A percentile compares a stretch with the other conserved stretches of the same genome.
Conservation (phyloP, 2,113 vertebrate species). For the Pangasianodon hypophthalmus region DNA sequence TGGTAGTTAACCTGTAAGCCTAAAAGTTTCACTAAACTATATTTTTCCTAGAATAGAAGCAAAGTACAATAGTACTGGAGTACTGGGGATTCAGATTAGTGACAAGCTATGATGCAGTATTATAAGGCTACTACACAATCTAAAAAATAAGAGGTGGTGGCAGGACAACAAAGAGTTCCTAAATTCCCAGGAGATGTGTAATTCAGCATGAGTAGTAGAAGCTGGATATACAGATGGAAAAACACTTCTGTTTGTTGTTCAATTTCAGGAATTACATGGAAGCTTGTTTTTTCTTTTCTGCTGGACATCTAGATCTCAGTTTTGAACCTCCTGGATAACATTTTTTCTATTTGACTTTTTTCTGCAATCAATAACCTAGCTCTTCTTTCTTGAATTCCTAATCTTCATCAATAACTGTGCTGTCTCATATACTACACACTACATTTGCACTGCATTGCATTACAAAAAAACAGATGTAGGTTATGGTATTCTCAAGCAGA, state of each 20-base stretch:
- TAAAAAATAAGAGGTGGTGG: too few relatives aligned
- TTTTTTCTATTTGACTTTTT: too few relatives aligned
- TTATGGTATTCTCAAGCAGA: background rate
- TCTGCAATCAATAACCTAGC: background rate
- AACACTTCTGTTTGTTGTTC: background rate
- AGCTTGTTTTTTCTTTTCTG: background rate
- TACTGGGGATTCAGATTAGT: too few relatives aligned
- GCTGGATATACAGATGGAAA: background rate
- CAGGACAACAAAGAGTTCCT: background rate
- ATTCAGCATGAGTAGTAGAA: too few relatives aligned
- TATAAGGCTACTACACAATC: too few relatives aligned
- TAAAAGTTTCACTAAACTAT: background rate
- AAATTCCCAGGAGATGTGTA: background rate
- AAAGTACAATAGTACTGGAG: background rate
- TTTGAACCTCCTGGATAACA: too few relatives aligned
- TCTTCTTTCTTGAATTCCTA: background rate
- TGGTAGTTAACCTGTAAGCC: too few relatives aligned
- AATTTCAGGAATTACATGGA: background rate
- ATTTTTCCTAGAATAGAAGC: background rate
- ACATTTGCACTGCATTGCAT: background rate
- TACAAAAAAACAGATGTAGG: background rate
- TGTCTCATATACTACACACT: background rate
- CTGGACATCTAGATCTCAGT: background rate
- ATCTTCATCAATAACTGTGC: background rate
- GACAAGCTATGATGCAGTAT: too few relatives aligned